Conservation (phyloP, 2,888 invertebrate genomes). For the Drosophila anceps region DNA sequence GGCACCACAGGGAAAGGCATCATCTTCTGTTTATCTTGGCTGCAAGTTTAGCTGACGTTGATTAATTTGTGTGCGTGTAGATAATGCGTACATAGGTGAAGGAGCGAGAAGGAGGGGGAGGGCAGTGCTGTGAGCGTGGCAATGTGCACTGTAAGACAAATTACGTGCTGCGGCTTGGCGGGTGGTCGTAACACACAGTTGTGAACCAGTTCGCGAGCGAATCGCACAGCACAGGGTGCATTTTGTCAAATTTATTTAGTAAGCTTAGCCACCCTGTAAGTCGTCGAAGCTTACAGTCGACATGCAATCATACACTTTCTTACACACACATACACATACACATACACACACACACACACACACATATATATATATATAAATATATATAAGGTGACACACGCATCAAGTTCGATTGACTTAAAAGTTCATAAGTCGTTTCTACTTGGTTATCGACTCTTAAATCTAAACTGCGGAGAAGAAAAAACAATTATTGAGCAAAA, state of each 20-base stretch:
- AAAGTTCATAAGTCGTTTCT: conserved; percentile 2
- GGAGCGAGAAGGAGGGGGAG: rapidly evolving
- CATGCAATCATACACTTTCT: neutral
- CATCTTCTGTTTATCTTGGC: conserved; percentile 8
- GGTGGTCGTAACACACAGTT: neutral
- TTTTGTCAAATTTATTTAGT: neutral
- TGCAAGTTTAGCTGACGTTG: conserved; percentile 62
- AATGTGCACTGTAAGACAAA: conserved; percentile 19
- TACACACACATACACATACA: neutral
- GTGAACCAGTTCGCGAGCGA: conserved; percentile 1
- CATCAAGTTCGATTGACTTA: conserved; percentile 33
- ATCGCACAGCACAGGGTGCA: neutral
- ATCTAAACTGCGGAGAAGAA: too few relatives aligned
- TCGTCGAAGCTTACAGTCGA: neutral
- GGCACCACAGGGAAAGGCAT: conserved; percentile 6
- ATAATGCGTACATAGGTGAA: conserved; percentile 5
- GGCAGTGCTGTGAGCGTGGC: neutral
- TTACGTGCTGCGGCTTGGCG: conserved; percentile 22
- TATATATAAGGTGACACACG: too few relatives aligned
- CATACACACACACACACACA: too few relatives aligned
- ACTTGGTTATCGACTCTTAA: too few relatives aligned
- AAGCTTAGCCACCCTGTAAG: neutral
- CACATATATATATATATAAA: too few relatives aligned
- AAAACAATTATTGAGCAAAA: too few relatives aligned
- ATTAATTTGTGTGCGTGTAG: conserved; percentile 58